Evolutionary conservation across 2,888 invertebrate species (phyloP).

Genomic region (Ommatoiulus sabulosus): DNA sequence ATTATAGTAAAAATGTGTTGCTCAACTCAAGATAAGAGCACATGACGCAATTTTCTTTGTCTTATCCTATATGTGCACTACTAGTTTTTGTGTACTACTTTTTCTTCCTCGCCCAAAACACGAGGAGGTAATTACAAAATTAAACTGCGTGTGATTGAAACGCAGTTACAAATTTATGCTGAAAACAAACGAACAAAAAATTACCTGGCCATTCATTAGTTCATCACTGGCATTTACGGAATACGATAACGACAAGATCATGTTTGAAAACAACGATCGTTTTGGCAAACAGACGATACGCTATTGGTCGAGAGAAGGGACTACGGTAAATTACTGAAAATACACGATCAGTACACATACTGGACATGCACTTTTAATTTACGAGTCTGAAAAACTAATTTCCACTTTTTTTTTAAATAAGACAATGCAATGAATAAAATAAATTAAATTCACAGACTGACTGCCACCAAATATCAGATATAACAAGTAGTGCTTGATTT

Average conservation of each 20-base stretch:
- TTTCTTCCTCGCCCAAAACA: background rate
- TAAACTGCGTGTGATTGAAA: background rate
- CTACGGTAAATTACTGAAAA: background rate
- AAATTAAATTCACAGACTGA: constrained; percentile 43
- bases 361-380: constrained; percentile 17
- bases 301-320: background rate
- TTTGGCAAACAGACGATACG: background rate
- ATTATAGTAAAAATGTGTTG: no score
- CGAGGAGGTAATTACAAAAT: background rate
- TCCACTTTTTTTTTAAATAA: background rate
- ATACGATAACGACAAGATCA: background rate
- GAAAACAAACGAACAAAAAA: background rate
- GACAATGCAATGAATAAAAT: background rate
- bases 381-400: constrained; percentile 30
- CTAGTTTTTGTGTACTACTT: background rate
- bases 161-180: background rate
- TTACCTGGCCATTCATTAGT: background rate
- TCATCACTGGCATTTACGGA: background rate
- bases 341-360: background rate
- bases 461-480: constrained; percentile 24
- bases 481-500: constrained; percentile 20
- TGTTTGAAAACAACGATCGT: background rate
- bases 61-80: background rate
- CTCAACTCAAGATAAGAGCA: no score
- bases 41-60: no score